Conservation (phyloP, 2,113 vertebrate genomes). For the Cololabis saira region DNA sequence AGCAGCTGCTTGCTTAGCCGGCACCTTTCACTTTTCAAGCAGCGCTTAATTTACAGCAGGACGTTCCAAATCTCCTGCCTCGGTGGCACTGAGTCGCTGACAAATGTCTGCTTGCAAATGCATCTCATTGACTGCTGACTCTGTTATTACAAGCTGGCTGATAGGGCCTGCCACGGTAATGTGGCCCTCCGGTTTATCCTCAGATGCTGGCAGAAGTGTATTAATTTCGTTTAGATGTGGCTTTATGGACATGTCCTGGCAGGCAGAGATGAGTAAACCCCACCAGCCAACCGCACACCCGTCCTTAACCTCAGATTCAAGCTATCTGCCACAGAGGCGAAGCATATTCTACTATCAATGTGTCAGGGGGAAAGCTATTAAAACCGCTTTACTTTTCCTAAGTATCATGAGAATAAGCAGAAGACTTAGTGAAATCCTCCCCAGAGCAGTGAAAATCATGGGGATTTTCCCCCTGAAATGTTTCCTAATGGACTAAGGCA, state of each 20-base stretch:
- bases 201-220: slow-evolving; percentile 64
- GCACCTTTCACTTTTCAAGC: slow-evolving; percentile 71
- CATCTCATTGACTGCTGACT: slow-evolving; percentile 75
- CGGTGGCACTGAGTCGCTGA: slow-evolving; percentile 62
- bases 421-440: slow-evolving; percentile 79
- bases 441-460: slow-evolving; percentile 60
- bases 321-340: slow-evolving; percentile 62
- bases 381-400: slow-evolving; percentile 79
- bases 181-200: slow-evolving; percentile 76
- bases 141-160: slow-evolving; percentile 59
- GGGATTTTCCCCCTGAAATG: slow-evolving; percentile 70
- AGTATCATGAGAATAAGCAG: slow-evolving; percentile 79
- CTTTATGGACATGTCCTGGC: slow-evolving; percentile 52
- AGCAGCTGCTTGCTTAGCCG: slow-evolving; percentile 69
- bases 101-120: slow-evolving; percentile 74
- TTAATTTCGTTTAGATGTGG: slow-evolving; percentile 69
- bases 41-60: slow-evolving; percentile 70
- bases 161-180: slow-evolving; percentile 56
- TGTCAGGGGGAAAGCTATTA: slow-evolving; percentile 80
- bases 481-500: slow-evolving; percentile 69
- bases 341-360: slow-evolving; percentile 75
- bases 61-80: slow-evolving; percentile 74
- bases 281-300: neutral
- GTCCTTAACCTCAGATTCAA: slow-evolving; percentile 60
- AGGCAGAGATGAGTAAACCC: slow-evolving; percentile 44